Evolutionary conservation across 2,797 vertebrate genomes (phyloP), one percentile per base, ranked within the genome.

Genomic region (Natrix natrix): DNA sequence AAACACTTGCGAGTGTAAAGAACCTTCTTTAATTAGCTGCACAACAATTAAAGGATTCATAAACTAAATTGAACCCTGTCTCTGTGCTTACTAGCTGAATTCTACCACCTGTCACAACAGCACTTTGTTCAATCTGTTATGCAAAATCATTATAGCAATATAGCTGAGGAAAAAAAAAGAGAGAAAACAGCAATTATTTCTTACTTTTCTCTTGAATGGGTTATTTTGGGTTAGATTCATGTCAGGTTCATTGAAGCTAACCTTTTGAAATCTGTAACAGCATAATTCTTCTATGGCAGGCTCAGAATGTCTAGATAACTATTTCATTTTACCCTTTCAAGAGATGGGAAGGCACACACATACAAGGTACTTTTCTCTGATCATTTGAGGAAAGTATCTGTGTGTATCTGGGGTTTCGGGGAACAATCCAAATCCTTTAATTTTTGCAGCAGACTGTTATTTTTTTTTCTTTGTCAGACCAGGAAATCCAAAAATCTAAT

Each of bases 11-110:
- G 98, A 98, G 98, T 98, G 98, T 98, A 98, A 98, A 98, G 98
- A 98, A 98, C 98, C 98, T 98, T 98, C 98, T 98, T 98, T 98
- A 99, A 99, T 99, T 99, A 99, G 98, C 99, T 98, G 98, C 98
- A 99, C 98, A 99, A 99, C 99, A 99, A 99, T 99, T 99, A 99
- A 99, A 99, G 99, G 99, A 99, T 99, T 98, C 98, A 99, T 98
- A 99, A 99, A 98, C 99, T 99, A 99, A 99, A 99, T 99, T 99
- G 99, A 99, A 99, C 99, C 99, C 99, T 99, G 98, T 99, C 99
- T 99, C 98, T 98, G 98, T 98, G 98, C 98, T 98, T 98, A 98
- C 98, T 98, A 98, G 98, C 98, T 98, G 98, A 98, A 99, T 99
- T 99, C 98, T 98, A 98, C 98, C 99, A 99, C 99, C 99, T 99